Evolutionary conservation across 2,113 vertebrate species (phyloP), one percentile per base, ranked within the genome.

Genomic region (Stigmatopora argus): DNA sequence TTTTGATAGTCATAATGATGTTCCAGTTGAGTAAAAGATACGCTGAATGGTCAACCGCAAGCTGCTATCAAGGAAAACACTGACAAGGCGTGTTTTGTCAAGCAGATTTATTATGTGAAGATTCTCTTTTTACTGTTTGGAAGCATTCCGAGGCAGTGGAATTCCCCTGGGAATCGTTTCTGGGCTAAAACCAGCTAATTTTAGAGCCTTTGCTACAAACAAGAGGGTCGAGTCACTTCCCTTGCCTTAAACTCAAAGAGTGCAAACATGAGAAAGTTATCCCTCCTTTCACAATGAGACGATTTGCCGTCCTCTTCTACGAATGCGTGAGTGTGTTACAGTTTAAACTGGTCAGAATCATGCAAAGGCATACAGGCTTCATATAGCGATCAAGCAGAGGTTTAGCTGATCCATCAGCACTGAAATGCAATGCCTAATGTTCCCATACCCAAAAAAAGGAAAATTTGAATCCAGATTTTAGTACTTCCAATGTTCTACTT

Each of bases 231-330:
- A 58, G 68, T 70, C 73, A 38, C 47, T 60, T 11, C 1, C 48
- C 38, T 41, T 41, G 38, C 7, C 9, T 60, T 18, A 38, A 55
- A 3, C 46, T 17, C 35, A 66, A 45, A 2, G 65, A 70, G 58
- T 69, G 55, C 23, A 69, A 77, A 71, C 51, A 70, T 71, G 70
- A 68, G 70, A 77, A 69, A 70, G 38, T 71, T 62, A 75, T 71
- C 71, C 64, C 77, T 79, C 73, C 71, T 13, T 72, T 41, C 26
- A 62, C 56, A 74, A 74, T 82, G 75, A 83, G 78, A 78, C 38
- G 35, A 49, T 49, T 73, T 71, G 71, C 78, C 23, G 5, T 26
- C 14, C 21, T 6, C 23, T 21, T 21, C 19, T 53, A 10, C 4
- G 56, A 38, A 10, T 38, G 3, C n/a, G 34, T 46, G 35, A 63